phyloP scores from a whole-genome alignment of 2,888 invertebrate genomes.

The Scaptodrosophila latifasciaeformis region DNA sequence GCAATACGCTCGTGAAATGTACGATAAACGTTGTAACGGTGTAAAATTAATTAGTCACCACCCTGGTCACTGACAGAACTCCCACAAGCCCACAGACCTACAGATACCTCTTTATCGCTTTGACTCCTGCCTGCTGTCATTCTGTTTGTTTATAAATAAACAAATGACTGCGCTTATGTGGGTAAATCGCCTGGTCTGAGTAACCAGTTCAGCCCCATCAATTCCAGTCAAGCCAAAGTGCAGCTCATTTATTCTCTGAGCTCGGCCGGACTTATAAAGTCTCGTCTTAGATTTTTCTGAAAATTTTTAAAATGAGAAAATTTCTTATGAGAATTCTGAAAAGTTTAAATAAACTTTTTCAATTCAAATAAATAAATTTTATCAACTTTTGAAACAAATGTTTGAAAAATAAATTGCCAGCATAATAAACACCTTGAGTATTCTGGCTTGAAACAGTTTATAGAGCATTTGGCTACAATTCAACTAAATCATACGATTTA shows the following conservation, averaged over 20 bases:
- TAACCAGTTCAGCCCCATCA: conserved; percentile 33
- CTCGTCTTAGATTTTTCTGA: no score
- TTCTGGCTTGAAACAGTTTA: no score
- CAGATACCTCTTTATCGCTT: not conserved
- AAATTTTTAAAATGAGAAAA: no score
- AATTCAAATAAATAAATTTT: no score
- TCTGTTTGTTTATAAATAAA: conserved; percentile 50
- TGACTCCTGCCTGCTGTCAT: conserved; percentile 5
- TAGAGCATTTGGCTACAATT: not conserved
- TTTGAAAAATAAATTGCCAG: no score
- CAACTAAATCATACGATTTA: conserved; percentile 2
- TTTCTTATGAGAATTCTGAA: no score
- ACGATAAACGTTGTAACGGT: conserved; percentile 60
- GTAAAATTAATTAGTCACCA: conserved; percentile 63
- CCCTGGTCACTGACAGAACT: no score
- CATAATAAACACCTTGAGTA: no score
- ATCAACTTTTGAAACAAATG: no score
- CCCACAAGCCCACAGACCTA: no score
- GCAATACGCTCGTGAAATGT: conserved; percentile 46
- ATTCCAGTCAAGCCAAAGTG: conserved; percentile 35
- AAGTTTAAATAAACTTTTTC: no score
- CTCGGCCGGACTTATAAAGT: not conserved
- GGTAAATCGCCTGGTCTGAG: conserved; percentile 14
- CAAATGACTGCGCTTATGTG: conserved; percentile 47
- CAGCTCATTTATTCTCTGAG: conserved; percentile 31